phyloP scores from a whole-genome alignment of 2,888 invertebrate species.

The Ashinkailepas kermadecensis region DNA sequence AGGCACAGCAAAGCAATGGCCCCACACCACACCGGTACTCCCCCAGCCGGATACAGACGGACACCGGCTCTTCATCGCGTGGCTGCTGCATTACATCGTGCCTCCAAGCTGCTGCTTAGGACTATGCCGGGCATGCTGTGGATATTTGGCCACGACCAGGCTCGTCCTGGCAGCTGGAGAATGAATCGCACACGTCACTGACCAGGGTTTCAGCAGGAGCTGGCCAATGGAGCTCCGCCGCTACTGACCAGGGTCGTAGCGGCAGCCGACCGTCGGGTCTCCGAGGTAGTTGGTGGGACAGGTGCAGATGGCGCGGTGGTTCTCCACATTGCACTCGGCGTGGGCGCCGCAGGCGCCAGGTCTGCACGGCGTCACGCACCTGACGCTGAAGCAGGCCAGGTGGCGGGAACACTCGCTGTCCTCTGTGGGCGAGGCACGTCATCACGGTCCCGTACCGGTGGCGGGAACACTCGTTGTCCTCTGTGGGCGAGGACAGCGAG shows the following conservation, averaged over 20 bases:
- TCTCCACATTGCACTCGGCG: conserved; percentile 67
- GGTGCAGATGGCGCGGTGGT: conserved; percentile 40
- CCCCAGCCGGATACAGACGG: too few species aligned
- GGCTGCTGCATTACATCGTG: too few species aligned
- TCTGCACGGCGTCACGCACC: conserved; percentile 69
- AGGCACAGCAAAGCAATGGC: too few species aligned
- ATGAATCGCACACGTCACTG: too few species aligned
- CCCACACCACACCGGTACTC: too few species aligned
- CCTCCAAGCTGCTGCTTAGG: too few species aligned
- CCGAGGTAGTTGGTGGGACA: conserved; percentile 72
- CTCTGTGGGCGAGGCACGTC: conserved; percentile 45
- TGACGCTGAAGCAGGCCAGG: conserved; percentile 64
- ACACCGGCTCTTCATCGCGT: too few species aligned
- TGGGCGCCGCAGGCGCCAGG: conserved; percentile 68
- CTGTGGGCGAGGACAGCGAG: conserved; percentile 43
- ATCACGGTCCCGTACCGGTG: conserved; percentile 43
- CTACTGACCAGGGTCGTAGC: conserved; percentile 29
- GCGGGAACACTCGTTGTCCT: conserved; percentile 65
- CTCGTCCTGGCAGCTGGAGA: too few species aligned
- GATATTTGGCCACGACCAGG: too few species aligned
- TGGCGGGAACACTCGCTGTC: conserved; percentile 66
- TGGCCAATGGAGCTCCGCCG: neutral
- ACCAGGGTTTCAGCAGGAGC: too few species aligned
- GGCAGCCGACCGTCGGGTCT: conserved; percentile 63
- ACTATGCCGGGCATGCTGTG: too few species aligned